Percentiles rank a stretch among this genome's conserved stretches.
These are phyloP conservation scores for Formica selysi DNA, from an alignment of 1,140 invertebrate species.

Conservation along the genomic window DNA sequence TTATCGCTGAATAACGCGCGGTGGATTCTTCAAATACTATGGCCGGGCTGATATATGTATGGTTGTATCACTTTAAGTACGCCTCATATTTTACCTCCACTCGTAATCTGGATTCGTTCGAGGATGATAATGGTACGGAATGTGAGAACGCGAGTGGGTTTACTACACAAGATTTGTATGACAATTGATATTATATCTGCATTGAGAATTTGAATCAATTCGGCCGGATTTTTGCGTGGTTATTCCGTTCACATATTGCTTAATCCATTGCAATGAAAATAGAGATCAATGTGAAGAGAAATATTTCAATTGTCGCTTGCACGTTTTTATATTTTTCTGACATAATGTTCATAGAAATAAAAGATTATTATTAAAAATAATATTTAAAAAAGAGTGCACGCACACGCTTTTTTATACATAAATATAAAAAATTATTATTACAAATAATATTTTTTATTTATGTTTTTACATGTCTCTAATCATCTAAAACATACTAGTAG, in stretches of 20 bases:
- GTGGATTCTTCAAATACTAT: neutral
- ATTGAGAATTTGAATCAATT: slow-evolving; percentile 28
- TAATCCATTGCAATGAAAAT: neutral
- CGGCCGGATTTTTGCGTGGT: neutral
- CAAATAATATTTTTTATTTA: no score
- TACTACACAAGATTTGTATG: slow-evolving; percentile 14
- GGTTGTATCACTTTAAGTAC: slow-evolving; percentile 8
- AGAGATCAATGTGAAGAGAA: slow-evolving; percentile 5
- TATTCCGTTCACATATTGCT: neutral
- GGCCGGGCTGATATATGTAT: neutral
- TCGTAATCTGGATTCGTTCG: slow-evolving; percentile 32
- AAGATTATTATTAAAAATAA: neutral
- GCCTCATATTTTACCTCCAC: neutral
- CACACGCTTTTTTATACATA: neutral
- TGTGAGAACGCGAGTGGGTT: neutral
- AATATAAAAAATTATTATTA: neutral
- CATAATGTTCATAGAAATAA: neutral
- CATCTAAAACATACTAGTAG: neutral
- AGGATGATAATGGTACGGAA: neutral
- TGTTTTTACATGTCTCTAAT: no score
- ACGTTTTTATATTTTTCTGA: slow-evolving; percentile 4
- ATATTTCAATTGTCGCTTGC: slow-evolving; percentile 29
- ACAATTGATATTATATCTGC: slow-evolving; percentile 27
- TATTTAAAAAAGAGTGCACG: no score
- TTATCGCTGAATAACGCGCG: neutral